Percentiles rank a stretch among this genome's conserved stretches.
These are phyloP conservation scores for Drosophila ezoana DNA, from an alignment of 2,888 invertebrate genomes.

Conservation along the genomic window DNA sequence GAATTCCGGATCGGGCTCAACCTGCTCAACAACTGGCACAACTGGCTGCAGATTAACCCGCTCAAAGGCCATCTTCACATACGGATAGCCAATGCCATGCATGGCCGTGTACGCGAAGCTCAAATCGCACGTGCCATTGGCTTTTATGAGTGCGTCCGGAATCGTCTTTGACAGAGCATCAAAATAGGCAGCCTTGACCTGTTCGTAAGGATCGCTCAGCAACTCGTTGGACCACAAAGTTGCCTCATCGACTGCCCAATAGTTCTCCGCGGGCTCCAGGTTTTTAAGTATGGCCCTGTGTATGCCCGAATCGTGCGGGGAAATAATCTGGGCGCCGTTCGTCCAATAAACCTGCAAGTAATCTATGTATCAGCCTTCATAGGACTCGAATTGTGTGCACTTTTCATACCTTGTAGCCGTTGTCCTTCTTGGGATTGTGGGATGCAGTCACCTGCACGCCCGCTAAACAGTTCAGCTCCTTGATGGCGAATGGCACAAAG, in stretches of 20 bases:
- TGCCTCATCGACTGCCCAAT: constrained; percentile 89
- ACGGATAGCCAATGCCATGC: constrained; percentile 98
- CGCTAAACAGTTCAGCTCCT: constrained; percentile 90
- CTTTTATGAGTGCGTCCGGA: constrained; percentile 86
- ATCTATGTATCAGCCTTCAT: background rate
- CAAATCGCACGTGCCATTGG: constrained; percentile 86
- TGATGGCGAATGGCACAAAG: constrained; percentile 94
- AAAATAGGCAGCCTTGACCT: constrained; percentile 90
- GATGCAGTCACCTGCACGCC: constrained; percentile 98
- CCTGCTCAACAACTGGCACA: constrained; percentile 87
- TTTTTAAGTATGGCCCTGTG: constrained; percentile 91
- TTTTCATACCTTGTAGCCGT: constrained; percentile 92
- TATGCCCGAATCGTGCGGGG: constrained; percentile 96
- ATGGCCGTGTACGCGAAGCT: constrained; percentile 96
- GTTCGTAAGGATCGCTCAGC: constrained; percentile 89
- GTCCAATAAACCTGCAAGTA: constrained; percentile 91
- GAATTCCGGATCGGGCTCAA: constrained; percentile 97
- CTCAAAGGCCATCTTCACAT: constrained; percentile 90
- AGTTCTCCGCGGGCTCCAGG: constrained; percentile 90
- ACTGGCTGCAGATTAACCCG: constrained; percentile 88
- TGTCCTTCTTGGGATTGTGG: constrained; percentile 97
- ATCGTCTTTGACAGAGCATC: constrained; percentile 86
- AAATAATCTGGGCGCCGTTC: constrained; percentile 97
- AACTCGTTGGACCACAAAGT: constrained; percentile 86
- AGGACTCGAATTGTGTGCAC: background rate